Evolutionary conservation across 2,888 invertebrate genomes (phyloP), one percentile per base, ranked within the genome.

Genomic region (Gymnocheta viridis): DNA sequence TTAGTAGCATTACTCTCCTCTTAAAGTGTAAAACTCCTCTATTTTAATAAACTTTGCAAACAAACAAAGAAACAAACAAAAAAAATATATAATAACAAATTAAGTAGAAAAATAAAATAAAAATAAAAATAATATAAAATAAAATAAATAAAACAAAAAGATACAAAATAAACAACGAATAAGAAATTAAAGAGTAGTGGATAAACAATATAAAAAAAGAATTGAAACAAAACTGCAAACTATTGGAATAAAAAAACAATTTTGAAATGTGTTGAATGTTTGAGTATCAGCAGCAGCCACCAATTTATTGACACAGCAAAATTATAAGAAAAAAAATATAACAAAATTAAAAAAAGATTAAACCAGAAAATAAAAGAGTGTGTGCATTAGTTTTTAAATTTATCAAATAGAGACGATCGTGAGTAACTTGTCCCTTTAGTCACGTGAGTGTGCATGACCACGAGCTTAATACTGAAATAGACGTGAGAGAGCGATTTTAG

Each of bases 1-100:
- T 79, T 79, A 72, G 74, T 69, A 70, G 44, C 38, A 35, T 35
- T 69, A 73, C 47, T 62, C 54, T 74, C 51, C 78, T 82, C 70
- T 64, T 41, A 72, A 67, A 54, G 79, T 54, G 84, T 51, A 60
- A 73, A 69, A 72, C 79, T 67, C 56, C 64, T 73, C 44, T 24
- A 64, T 24, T 27, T 73, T 32, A 66, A 35, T 14, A 35, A 32
- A 78, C 7, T 62, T 64, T 74, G 56, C 77, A 58, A n/a, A n/a
- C n/a, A n/a, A n/a, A n/a, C n/a, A n/a, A n/a, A n/a, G n/a, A n/a
- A n/a, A n/a, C n/a, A n/a, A n/a, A n/a, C n/a, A n/a, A 67, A 78
- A 78, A 19, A 67, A 67, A 44, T 32, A 14, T n/a, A 19, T 2
- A 64, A 29, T 41, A 70, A 69, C 29, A 41, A 60, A 78, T 19